Conservation (phyloP, 2,888 invertebrate genomes). For the Notocelia uddmanniana region DNA sequence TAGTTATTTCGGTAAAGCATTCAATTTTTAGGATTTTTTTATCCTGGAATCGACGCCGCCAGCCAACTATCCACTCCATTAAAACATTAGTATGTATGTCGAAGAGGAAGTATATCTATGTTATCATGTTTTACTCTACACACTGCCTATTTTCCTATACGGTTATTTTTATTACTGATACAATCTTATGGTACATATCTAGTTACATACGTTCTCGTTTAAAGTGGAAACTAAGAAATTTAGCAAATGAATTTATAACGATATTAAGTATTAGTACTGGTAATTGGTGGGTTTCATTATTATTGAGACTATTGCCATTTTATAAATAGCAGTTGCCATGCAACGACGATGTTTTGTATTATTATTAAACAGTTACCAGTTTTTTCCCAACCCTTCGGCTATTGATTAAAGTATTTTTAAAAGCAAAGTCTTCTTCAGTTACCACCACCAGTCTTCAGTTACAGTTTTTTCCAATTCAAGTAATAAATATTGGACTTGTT, state of each 20-base stretch:
- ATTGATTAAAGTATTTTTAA: not conserved
- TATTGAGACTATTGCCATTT: not conserved
- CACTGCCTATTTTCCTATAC: no score
- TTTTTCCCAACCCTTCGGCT: constrained; percentile 1
- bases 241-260: constrained; percentile 11
- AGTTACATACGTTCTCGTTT: not conserved
- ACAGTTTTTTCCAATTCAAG: constrained; percentile 5
- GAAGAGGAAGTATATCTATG: no score
- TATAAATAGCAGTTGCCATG: not conserved
- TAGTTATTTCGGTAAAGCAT: no score
- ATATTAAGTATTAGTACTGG: not conserved
- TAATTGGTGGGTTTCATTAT: not conserved
- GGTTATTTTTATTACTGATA: no score
- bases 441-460: no score
- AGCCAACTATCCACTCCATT: no score
- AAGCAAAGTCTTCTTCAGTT: not conserved
- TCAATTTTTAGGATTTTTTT: no score
- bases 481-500: constrained; percentile 13
- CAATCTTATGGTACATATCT: not conserved
- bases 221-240: not conserved
- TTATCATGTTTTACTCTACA: no score
- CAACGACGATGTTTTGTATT: not conserved
- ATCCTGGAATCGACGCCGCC: no score
- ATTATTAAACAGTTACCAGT: constrained; percentile 4
- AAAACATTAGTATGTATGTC: no score